Conservation (phyloP, 2,113 vertebrate species). For the Ifrita kowaldi region DNA sequence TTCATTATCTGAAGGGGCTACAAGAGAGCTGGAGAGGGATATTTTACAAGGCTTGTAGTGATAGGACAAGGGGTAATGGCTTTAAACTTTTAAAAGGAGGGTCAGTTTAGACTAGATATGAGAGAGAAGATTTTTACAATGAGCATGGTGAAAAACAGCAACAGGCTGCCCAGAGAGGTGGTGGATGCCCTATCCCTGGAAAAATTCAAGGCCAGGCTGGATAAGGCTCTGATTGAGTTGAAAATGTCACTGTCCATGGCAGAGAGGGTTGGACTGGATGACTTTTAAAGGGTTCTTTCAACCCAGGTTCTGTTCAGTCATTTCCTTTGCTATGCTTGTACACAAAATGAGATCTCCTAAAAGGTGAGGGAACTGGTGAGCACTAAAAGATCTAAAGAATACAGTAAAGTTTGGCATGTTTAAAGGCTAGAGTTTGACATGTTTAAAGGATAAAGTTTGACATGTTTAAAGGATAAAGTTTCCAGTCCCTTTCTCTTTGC, state of each 20-base stretch:
- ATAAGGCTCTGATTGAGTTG: not conserved
- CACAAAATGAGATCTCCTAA: not conserved
- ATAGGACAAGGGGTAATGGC: not conserved
- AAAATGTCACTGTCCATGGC: not conserved
- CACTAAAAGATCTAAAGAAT: not conserved
- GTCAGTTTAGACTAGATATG: not conserved
- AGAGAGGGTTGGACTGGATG: not conserved
- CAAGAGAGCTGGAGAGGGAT: not conserved
- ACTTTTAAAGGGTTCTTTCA: not conserved
- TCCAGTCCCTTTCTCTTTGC: not conserved
- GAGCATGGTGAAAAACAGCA: fast-evolving
- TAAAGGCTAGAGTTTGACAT: too few relatives aligned
- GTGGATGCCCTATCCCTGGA: not conserved
- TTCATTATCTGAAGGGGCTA: not conserved
- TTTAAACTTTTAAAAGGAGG: not conserved
- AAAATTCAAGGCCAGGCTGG: not conserved
- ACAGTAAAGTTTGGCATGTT: too few relatives aligned
- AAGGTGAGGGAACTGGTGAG: not conserved
- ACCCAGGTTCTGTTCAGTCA: not conserved
- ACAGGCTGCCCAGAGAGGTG: not conserved
- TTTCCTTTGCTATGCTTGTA: not conserved
- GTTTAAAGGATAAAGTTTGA: not conserved
- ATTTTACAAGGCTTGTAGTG: not conserved
- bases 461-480: not conserved
- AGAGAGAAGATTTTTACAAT: not conserved